A percentile compares a stretch with the other conserved stretches of the same genome.
Conservation (phyloP, 2,113 vertebrate species). For the Burhinus oedicnemus region DNA sequence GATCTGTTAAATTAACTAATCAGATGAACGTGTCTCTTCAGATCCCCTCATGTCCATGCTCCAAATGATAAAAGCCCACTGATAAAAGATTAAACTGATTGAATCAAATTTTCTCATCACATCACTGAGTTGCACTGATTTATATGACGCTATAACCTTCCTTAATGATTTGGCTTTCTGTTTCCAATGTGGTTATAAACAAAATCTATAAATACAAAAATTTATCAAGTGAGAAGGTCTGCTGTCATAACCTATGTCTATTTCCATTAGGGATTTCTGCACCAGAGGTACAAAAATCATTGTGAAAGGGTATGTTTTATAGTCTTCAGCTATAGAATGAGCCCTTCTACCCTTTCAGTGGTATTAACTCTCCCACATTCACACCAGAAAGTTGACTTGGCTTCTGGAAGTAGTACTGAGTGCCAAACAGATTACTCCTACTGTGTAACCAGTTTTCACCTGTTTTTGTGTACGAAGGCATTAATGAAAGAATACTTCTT, state of each 20-base stretch:
- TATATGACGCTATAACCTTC: neutral
- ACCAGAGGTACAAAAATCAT: neutral
- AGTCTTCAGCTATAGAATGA: neutral
- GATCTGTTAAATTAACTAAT: neutral
- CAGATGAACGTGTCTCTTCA: neutral
- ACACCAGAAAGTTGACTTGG: constrained; percentile 17
- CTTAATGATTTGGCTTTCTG: neutral
- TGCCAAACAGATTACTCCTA: constrained; percentile 32
- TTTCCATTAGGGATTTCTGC: neutral
- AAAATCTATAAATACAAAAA: neutral
- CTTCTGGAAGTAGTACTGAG: neutral
- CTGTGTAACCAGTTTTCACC: constrained; percentile 40
- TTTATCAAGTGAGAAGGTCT: neutral
- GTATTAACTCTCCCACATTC: neutral
- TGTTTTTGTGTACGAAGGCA: neutral
- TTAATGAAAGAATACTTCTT: constrained; percentile 38
- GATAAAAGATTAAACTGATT: neutral
- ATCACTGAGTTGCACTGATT: neutral
- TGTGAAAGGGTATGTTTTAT: neutral
- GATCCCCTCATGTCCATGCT: neutral
- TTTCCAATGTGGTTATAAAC: neutral
- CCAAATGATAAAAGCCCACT: neutral
- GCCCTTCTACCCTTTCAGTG: neutral
- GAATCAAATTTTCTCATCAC: neutral
- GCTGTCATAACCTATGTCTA: neutral